Conservation (phyloP, 2,888 invertebrate genomes). For the Zele albiditarsus region DNA sequence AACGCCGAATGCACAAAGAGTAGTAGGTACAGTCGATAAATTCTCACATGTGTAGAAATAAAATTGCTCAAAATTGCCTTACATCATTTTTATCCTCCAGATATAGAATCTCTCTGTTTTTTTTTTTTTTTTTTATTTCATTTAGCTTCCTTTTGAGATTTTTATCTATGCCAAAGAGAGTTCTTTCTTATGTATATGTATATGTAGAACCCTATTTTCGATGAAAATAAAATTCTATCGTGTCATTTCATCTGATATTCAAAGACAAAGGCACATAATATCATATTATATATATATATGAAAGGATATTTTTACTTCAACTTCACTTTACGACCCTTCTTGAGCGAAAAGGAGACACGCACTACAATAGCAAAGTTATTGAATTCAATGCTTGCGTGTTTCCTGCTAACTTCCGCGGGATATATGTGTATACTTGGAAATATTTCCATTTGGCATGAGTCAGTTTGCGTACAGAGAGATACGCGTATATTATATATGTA, state of each 20-base stretch:
- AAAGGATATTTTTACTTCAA: constrained; percentile 5
- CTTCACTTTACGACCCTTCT: background rate
- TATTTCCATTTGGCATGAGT: background rate
- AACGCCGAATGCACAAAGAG: constrained; percentile 22
- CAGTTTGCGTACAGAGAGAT: background rate
- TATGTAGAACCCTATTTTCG: too few relatives aligned
- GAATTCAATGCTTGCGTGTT: constrained; percentile 32
- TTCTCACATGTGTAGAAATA: constrained; percentile 12
- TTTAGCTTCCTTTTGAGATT: background rate
- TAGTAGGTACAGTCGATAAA: background rate
- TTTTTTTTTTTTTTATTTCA: background rate
- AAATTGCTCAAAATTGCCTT: background rate
- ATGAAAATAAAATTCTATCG: constrained; percentile 2
- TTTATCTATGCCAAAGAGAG: background rate
- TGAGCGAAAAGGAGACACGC: constrained; percentile 2
- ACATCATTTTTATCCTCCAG: background rate
- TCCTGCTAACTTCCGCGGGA: constrained; percentile 14
- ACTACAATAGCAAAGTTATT: constrained; percentile 17
- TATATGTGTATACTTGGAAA: constrained; percentile 1
- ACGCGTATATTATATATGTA: background rate
- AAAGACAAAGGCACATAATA: background rate
- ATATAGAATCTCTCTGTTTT: background rate
- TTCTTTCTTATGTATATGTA: too few relatives aligned
- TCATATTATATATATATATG: background rate
- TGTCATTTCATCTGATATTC: background rate